Conservation (phyloP, 2,797 vertebrate species). For the Malacoctenus gilli region DNA sequence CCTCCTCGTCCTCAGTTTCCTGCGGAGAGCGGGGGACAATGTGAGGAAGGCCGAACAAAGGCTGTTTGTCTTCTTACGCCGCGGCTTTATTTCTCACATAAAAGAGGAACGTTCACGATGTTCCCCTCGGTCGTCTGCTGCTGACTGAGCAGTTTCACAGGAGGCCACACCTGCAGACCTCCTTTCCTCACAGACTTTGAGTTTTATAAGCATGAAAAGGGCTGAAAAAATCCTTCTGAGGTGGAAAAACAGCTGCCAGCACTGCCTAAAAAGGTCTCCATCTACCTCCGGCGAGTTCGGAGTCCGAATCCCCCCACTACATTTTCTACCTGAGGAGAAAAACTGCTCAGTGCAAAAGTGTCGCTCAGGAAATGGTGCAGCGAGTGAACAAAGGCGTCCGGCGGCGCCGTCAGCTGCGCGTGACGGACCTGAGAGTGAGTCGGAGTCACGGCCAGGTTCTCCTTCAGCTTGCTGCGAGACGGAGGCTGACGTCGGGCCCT, state of each 20-base stretch:
- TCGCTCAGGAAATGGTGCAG: too few species aligned
- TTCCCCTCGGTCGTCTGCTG: too few species aligned
- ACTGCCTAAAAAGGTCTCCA: too few species aligned
- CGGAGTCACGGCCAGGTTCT: conserved; percentile 68
- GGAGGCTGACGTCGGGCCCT: conserved; percentile 90
- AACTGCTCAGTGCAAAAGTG: too few species aligned
- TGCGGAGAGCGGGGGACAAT: conserved; percentile 62
- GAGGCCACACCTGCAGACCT: not conserved
- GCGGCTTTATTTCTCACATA: too few species aligned
- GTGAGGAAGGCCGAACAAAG: conserved; percentile 38
- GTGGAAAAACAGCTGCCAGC: not conserved
- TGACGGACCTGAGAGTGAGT: conserved; percentile 77
- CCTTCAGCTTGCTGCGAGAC: conserved; percentile 88
- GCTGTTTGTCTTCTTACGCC: too few species aligned
- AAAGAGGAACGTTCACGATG: too few species aligned
- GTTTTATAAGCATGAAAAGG: not conserved
- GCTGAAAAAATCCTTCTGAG: not conserved
- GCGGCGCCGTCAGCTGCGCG: too few species aligned
- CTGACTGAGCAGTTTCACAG: not conserved
- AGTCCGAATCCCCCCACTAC: too few species aligned
- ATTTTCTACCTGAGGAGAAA: too few species aligned
- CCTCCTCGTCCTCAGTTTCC: conserved; percentile 79
- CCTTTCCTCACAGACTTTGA: not conserved
- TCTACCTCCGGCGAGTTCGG: too few species aligned
- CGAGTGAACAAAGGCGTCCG: too few species aligned